A percentile compares a stretch with the other conserved stretches of the same genome.
Conservation (phyloP, 2,113 vertebrate genomes). For the Papio anubis region DNA sequence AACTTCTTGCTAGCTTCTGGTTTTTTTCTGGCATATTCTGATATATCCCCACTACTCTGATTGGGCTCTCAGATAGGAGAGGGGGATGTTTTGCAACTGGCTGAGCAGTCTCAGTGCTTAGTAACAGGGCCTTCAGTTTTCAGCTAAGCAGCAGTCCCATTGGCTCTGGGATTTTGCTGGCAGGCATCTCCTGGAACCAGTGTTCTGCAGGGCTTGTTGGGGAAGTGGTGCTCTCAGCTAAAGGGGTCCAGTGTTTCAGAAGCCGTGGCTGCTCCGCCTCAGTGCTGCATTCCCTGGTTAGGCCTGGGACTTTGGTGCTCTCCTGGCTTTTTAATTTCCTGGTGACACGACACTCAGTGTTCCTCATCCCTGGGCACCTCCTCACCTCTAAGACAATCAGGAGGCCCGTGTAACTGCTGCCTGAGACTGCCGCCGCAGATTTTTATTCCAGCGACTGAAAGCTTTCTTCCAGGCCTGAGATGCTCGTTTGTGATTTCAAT, state of each 20-base stretch:
- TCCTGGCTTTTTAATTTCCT: background rate
- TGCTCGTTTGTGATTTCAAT: slow-evolving; percentile 43
- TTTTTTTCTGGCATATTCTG: background rate
- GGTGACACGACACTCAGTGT: background rate
- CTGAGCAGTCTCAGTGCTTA: background rate
- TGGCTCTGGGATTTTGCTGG: background rate
- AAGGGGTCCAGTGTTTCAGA: background rate
- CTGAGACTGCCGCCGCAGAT: background rate
- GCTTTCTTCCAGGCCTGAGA: background rate
- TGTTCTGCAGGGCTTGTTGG: background rate
- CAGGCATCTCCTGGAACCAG: background rate
- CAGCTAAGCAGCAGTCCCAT: background rate
- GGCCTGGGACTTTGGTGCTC: background rate
- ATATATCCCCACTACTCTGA: background rate
- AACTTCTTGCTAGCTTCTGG: background rate
- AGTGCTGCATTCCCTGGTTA: background rate
- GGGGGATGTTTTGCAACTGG: background rate
- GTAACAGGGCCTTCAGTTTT: background rate
- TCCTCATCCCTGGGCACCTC: background rate
- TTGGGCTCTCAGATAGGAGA: background rate
- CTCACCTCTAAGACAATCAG: background rate
- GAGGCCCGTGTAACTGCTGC: background rate
- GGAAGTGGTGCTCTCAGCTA: background rate
- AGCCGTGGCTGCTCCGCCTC: background rate
- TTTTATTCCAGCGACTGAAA: slow-evolving; percentile 3